Conservation (phyloP, 2,888 invertebrate genomes). For the Conus canariensis region DNA sequence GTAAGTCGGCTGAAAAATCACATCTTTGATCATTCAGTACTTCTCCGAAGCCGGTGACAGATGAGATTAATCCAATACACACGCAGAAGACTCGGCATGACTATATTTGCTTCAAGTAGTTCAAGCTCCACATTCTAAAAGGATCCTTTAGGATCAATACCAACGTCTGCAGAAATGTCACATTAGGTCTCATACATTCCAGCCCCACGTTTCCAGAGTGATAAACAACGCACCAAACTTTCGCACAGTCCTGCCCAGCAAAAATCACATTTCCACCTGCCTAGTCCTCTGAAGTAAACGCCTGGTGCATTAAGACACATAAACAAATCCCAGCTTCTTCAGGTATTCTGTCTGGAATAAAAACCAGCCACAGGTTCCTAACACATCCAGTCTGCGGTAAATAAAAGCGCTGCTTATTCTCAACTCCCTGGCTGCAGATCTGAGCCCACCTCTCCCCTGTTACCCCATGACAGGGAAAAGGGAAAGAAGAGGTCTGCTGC, state of each 20-base stretch:
- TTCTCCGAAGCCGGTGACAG: no score
- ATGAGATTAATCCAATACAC: no score
- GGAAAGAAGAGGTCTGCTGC: neutral
- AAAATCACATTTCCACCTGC: neutral
- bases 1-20: no score
- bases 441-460: neutral
- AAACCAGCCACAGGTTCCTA: neutral
- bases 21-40: no score
- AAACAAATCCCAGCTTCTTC: neutral
- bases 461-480: neutral
- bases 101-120: neutral
- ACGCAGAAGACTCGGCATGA: no score
- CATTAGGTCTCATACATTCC: neutral
- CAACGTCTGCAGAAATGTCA: slow-evolving; percentile 10
- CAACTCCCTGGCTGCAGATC: neutral
- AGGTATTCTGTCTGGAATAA: neutral
- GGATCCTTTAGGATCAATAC: slow-evolving; percentile 4
- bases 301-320: neutral
- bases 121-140: neutral
- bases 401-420: neutral
- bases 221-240: neutral
- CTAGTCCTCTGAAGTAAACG: neutral
- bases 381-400: neutral
- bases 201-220: neutral
- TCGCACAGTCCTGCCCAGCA: neutral